Evolutionary conservation across 2,888 invertebrate genomes (phyloP).

Genomic region (Hirtodrosophila alboralis): DNA sequence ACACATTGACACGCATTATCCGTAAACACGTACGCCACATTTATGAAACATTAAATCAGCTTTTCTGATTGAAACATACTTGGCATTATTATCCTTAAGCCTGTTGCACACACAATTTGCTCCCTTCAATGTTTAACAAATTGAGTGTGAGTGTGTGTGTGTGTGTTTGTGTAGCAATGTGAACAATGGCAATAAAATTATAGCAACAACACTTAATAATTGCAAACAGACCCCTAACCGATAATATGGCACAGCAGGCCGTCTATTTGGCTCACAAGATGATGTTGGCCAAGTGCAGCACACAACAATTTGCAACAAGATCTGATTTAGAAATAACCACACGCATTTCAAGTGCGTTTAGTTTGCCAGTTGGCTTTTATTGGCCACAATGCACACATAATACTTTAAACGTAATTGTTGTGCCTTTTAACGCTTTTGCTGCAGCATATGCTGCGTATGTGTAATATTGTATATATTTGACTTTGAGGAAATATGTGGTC

Average conservation of each 20-base stretch:
- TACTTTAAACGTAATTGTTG: slow-evolving; percentile 5
- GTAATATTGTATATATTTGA: slow-evolving; percentile 1
- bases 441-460: slow-evolving; percentile 2
- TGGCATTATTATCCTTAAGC: slow-evolving; percentile 1
- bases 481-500: background rate
- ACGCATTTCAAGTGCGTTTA: slow-evolving; percentile 9
- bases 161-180: slow-evolving; percentile 31
- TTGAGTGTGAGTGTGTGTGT: too few species aligned
- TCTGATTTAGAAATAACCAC: background rate
- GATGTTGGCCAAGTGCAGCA: slow-evolving; percentile 17
- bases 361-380: slow-evolving; percentile 12
- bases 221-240: slow-evolving; percentile 11
- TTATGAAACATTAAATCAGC: slow-evolving; percentile 56
- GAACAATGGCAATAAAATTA: slow-evolving; percentile 42
- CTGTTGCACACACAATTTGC: slow-evolving; percentile 22
- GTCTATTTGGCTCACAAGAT: slow-evolving; percentile 7
- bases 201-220: slow-evolving; percentile 41
- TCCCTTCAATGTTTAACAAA: slow-evolving; percentile 46
- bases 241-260: slow-evolving; percentile 27
- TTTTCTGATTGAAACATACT: slow-evolving; percentile 41
- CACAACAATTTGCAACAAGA: slow-evolving; percentile 8
- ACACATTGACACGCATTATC: slow-evolving; percentile 12
- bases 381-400: slow-evolving; percentile 9
- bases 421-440: background rate
- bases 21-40: slow-evolving; percentile 59